Percentiles rank a stretch among this genome's conserved stretches.
phyloP scores from a whole-genome alignment of 1,140 invertebrate species.

The Drosophila biarmipes region DNA sequence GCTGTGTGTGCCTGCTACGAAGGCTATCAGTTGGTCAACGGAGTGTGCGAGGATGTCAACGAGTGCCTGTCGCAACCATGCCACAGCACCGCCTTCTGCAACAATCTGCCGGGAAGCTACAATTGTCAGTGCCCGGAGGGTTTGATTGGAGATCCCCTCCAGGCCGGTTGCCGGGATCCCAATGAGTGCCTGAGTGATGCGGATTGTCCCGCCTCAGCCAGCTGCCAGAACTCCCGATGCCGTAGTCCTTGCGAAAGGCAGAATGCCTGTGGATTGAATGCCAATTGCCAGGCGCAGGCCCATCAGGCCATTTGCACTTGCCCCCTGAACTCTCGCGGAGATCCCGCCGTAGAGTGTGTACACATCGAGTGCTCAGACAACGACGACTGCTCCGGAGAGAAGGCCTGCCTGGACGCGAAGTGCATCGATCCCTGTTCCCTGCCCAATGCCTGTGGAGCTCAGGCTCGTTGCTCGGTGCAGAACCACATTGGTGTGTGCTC shows the following conservation, averaged over 20 bases:
- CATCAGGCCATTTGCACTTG: constrained; percentile 91
- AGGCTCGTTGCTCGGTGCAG: constrained; percentile 89
- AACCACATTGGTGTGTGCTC: constrained; percentile 92
- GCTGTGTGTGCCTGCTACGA: constrained; percentile 90
- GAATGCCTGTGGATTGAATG: constrained; percentile 90
- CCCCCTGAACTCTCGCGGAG: constrained; percentile 90
- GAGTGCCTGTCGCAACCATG: constrained; percentile 92
- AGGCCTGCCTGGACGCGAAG: constrained; percentile 91
- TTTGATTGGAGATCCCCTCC: constrained; percentile 90
- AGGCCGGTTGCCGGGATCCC: constrained; percentile 89
- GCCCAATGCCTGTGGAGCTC: constrained; percentile 92
- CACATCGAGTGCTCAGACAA: constrained; percentile 92
- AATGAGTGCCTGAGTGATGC: constrained; percentile 92
- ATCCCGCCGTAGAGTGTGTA: constrained; percentile 89
- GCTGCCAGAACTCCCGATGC: constrained; percentile 91
- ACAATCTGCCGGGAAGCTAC: constrained; percentile 91
- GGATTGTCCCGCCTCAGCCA: constrained; percentile 91
- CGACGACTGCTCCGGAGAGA: constrained; percentile 89
- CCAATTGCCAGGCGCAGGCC: constrained; percentile 88
- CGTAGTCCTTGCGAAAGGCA: constrained; percentile 90
- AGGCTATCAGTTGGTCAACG: constrained; percentile 89
- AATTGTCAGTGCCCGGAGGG: constrained; percentile 91
- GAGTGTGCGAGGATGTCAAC: constrained; percentile 91
- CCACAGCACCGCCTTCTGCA: constrained; percentile 90
- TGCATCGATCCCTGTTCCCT: constrained; percentile 93